Percentiles rank a stretch among this genome's conserved stretches.
Evolutionary conservation across 2,797 vertebrate species (phyloP).

Genomic region (Tenualosa thibaudeaui): DNA sequence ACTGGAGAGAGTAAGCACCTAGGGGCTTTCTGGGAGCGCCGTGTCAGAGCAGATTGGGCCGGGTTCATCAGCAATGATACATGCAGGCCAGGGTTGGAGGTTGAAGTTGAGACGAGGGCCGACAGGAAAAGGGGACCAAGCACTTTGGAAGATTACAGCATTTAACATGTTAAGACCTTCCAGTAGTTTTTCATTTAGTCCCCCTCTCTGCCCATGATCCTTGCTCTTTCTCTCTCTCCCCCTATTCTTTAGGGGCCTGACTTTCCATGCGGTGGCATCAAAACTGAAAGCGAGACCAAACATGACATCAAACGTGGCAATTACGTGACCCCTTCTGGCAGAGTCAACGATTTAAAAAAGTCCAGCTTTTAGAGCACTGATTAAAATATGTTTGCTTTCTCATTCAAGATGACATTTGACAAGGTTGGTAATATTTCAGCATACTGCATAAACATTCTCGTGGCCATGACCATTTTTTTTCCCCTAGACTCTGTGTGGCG

Average conservation of each 20-base stretch:
- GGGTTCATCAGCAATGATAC: constrained; percentile 83
- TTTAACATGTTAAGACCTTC: constrained; percentile 79
- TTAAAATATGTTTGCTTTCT: constrained; percentile 74
- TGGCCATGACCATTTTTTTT: constrained; percentile 64
- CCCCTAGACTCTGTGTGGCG: constrained; percentile 58
- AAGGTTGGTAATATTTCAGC: constrained; percentile 79
- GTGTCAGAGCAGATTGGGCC: constrained; percentile 78
- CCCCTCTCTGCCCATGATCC: constrained; percentile 1
- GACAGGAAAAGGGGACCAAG: constrained; percentile 83
- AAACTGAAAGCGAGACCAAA: constrained; percentile 69
- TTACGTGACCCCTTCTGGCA: constrained; percentile 71
- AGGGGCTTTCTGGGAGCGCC: constrained; percentile 49
- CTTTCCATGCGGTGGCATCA: constrained; percentile 71
- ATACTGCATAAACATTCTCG: constrained; percentile 77
- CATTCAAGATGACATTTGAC: constrained; percentile 75
- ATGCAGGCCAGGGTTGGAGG: constrained; percentile 85
- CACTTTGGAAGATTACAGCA: constrained; percentile 86
- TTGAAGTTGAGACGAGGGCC: constrained; percentile 88
- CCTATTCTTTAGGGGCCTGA: constrained; percentile 55
- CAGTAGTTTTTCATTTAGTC: constrained; percentile 70
- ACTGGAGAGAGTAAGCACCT: constrained; percentile 64
- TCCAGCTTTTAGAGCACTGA: constrained; percentile 65
- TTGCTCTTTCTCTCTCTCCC: constrained; percentile 39
- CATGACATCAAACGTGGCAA: constrained; percentile 74
- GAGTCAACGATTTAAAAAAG: constrained; percentile 65